phyloP scores from a whole-genome alignment of 1,140 invertebrate species.

The Zaprionus vittiger region DNA sequence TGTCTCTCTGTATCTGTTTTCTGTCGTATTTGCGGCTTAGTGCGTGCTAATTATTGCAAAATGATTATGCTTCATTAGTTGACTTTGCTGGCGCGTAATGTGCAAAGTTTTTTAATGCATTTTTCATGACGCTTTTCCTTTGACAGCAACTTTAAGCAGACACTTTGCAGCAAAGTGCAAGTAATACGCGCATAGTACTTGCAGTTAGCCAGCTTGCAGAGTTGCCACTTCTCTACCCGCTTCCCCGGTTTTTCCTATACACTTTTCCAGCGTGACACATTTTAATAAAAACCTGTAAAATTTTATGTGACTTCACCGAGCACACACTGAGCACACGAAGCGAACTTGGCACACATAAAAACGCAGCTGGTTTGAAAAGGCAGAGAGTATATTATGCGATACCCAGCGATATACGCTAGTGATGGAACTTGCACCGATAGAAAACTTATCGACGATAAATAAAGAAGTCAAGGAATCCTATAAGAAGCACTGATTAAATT shows the following conservation, averaged over 20 bases:
- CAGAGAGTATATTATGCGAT: conserved; percentile 6
- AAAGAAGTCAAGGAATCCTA: not conserved
- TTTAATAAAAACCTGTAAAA: conserved; percentile 74
- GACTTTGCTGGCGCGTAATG: conserved; percentile 36
- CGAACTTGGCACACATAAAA: conserved; percentile 37
- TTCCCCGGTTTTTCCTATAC: not conserved
- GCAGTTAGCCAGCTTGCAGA: conserved; percentile 44
- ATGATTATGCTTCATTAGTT: conserved; percentile 79
- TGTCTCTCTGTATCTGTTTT: conserved; percentile 9
- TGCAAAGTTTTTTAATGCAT: conserved; percentile 55
- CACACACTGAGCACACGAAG: conserved; percentile 18
- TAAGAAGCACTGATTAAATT: not conserved
- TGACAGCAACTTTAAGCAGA: conserved; percentile 55
- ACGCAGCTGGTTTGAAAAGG: not conserved
- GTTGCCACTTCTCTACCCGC: not conserved
- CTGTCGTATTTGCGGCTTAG: conserved; percentile 44
- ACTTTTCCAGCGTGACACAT: conserved; percentile 47
- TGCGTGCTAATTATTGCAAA: conserved; percentile 77
- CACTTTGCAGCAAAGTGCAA: conserved; percentile 61
- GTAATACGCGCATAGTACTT: conserved; percentile 43
- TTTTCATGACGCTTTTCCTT: conserved; percentile 20
- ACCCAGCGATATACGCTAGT: not conserved
- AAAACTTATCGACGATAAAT: not conserved
- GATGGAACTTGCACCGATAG: conserved; percentile 2
- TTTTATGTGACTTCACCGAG: conserved; percentile 61